These are phyloP conservation scores for Cantharis flavilabris DNA, from an alignment of 2,888 invertebrate genomes.

Conservation along the genomic window DNA sequence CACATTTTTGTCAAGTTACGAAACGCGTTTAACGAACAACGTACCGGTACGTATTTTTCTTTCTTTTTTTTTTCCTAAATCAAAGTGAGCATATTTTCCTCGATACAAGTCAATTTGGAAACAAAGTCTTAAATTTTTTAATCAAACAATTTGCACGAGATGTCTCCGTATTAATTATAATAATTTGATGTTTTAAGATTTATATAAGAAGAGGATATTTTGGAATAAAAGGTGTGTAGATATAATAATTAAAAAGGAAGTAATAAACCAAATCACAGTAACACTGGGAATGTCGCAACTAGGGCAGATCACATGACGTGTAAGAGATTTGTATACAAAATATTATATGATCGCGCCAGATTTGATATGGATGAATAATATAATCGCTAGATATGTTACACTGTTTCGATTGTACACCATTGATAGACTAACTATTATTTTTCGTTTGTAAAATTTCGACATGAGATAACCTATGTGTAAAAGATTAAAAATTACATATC, in stretches of 20 bases:
- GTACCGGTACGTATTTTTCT: neutral
- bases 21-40: neutral
- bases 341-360: conserved; percentile 26
- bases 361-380: conserved; percentile 29
- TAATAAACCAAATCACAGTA: conserved; percentile 41
- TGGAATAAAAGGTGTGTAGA: neutral
- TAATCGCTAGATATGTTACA: conserved; percentile 31
- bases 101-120: neutral
- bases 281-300: conserved; percentile 39
- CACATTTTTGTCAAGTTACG: neutral
- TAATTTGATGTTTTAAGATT: neutral
- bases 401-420: conserved; percentile 29
- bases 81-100: neutral
- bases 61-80: neutral
- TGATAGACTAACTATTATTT: conserved; percentile 22
- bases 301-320: conserved; percentile 33
- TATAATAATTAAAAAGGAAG: conserved; percentile 12
- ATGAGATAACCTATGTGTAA: conserved; percentile 31
- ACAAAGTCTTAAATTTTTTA: neutral
- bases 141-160: neutral
- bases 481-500: conserved; percentile 32
- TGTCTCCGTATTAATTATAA: conserved; percentile 2
- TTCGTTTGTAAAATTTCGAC: conserved; percentile 30
- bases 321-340: conserved; percentile 32
- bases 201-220: neutral